Evolutionary conservation across 2,888 invertebrate species (phyloP), one percentile per base, ranked within the genome.

Genomic region (Dione vanillae): DNA sequence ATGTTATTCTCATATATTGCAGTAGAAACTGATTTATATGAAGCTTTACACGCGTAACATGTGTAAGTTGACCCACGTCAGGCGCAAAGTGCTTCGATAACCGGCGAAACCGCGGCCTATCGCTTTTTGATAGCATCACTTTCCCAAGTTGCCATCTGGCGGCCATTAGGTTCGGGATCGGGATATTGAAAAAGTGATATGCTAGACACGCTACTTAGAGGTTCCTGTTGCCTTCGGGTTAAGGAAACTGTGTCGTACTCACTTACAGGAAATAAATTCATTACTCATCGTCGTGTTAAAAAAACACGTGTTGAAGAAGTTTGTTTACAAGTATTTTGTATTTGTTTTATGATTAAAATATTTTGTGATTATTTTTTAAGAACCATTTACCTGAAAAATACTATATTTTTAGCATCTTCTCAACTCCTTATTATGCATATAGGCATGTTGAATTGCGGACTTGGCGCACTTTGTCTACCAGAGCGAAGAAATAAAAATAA

Each of bases 101-200:
- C 92, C 88, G 88, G 82, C 83, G 85, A 87, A 87, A 88, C 90
- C 91, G 85, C 91, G 78, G 90, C 91, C 92, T 92, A 93, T 92
- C 89, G 92, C 89, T 91, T 92, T 93, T 93, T 93, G 92, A 93
- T 93, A 91, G 92, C 92, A 91, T 91, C 92, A 92, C 92, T 93
- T 93, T 85, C 86, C 88, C 85, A 92, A 92, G 89, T 92, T 88
- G 90, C 92, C 93, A 93, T 91, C 90, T 93, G 93, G 80, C 84
- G 87, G 87, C 92, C 93, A 92, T 93, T 93, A 93, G 91, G 85
- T 90, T 77, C 80, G 88, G 87, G 89, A 68, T 73, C 71, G 76
- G 78, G 74, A 92, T 92, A 92, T 92, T 93, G 92, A 92, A 93
- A 92, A 93, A 92, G 89, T 92, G 86, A 88, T 87, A 87, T 82